Conservation (phyloP, 2,797 vertebrate genomes). For the Hemitrygon akajei region DNA sequence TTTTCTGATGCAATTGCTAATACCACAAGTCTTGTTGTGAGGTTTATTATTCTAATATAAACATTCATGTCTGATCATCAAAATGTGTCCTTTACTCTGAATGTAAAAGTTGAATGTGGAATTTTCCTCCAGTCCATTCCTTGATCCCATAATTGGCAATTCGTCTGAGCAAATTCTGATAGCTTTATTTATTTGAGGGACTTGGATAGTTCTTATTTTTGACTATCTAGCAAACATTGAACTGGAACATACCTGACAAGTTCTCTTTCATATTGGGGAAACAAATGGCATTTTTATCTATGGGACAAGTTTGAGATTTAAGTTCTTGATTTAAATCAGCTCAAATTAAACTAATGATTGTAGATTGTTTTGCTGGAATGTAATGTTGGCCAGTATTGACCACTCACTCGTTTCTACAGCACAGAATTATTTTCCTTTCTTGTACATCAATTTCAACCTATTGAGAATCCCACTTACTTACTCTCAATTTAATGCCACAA, state of each 20-base stretch:
- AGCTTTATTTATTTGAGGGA: neutral
- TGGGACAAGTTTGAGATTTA: neutral
- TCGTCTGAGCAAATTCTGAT: neutral
- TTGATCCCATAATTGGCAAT: neutral
- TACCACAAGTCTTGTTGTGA: neutral
- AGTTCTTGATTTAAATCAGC: neutral
- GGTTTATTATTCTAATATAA: neutral
- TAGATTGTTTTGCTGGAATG: neutral
- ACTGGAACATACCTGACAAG: neutral
- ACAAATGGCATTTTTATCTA: slow-evolving; percentile 14
- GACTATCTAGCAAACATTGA: neutral
- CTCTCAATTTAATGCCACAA: no score
- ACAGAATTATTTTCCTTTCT: neutral
- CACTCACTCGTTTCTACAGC: neutral
- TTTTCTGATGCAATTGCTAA: neutral
- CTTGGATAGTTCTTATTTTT: slow-evolving; percentile 16
- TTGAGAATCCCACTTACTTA: neutral
- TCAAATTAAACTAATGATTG: neutral
- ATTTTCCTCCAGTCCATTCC: no score
- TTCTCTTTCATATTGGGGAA: neutral
- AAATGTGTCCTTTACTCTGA: neutral
- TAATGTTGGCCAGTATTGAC: neutral
- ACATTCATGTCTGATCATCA: neutral
- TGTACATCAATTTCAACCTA: neutral
- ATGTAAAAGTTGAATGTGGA: no score